Evolutionary conservation across 2,888 invertebrate species (phyloP).

Genomic region (Tenthredo amoena): DNA sequence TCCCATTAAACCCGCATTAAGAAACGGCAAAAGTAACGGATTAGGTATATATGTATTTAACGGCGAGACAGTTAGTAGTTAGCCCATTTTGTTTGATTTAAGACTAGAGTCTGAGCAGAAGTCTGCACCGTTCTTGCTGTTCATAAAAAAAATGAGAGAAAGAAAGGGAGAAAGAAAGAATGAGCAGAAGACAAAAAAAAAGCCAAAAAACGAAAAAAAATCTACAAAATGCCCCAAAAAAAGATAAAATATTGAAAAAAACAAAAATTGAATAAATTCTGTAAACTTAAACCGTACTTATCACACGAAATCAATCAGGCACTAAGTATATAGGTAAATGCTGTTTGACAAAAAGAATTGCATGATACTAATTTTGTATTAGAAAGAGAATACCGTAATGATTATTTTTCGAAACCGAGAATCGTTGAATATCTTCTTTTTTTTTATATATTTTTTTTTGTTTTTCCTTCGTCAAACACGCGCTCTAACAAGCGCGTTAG

Average conservation of each 20-base stretch:
- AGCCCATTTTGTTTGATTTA: background rate
- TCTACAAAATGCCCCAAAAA: background rate
- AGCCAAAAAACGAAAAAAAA: constrained; percentile 14
- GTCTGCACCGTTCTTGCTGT: constrained; percentile 18
- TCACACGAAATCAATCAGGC: constrained; percentile 28
- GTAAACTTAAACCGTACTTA: constrained; percentile 21
- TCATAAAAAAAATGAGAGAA: background rate
- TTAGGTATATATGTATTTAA: constrained; percentile 17
- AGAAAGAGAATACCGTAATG: constrained; percentile 54
- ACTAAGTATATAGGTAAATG: constrained; percentile 29
- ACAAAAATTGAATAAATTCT: background rate
- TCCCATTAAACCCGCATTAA: background rate
- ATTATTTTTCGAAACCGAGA: constrained; percentile 51
- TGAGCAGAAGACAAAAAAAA: background rate
- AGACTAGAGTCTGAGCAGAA: background rate
- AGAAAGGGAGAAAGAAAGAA: background rate
- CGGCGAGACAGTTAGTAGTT: constrained; percentile 8
- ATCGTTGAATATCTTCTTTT: constrained; percentile 24
- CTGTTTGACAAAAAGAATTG: constrained; percentile 53
- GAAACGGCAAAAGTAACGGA: constrained; percentile 22
- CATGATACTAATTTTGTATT: constrained; percentile 56
- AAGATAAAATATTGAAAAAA: background rate
- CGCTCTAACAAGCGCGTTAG: constrained; percentile 11
- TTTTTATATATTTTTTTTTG: constrained; percentile 34
- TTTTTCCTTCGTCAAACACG: background rate